Evolutionary conservation across 2,797 vertebrate species (phyloP).

Genomic region (Bradypus variegatus): DNA sequence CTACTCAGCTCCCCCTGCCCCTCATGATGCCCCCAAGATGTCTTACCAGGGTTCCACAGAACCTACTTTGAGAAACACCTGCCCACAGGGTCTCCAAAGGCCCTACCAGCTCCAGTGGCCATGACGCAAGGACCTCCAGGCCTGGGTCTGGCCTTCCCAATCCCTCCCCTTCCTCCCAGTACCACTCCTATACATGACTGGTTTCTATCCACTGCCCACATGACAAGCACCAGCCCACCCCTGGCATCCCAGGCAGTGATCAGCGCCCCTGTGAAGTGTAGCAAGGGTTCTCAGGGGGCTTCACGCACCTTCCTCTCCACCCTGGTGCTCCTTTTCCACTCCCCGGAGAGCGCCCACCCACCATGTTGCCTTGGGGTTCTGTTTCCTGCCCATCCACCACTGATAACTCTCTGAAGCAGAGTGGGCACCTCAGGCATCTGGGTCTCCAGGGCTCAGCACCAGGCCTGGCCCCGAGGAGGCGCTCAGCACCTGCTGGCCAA

Average conservation of each 20-base stretch:
- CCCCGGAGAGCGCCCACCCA: not conserved
- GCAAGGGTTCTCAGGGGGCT: not conserved
- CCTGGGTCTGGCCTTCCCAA: not conserved
- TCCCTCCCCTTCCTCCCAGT: not conserved
- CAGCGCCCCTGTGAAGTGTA: not conserved
- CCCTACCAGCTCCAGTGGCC: not conserved
- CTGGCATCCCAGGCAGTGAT: not conserved
- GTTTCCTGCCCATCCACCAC: not conserved
- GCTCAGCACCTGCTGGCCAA: not conserved
- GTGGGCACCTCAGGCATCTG: not conserved
- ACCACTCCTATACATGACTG: not conserved
- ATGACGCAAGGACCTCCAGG: not conserved
- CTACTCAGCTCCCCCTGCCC: not conserved
- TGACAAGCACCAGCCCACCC: not conserved
- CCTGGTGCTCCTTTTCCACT: not conserved
- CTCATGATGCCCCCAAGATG: not conserved
- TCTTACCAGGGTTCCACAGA: not conserved
- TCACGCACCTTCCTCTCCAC: not conserved
- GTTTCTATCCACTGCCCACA: not conserved
- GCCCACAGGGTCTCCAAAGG: not conserved
- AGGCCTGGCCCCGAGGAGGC: not conserved
- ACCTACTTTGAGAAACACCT: not conserved
- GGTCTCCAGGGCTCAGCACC: not conserved
- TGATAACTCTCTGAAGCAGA: not conserved
- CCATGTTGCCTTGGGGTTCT: not conserved